Evolutionary conservation across 2,797 vertebrate species (phyloP).

Genomic region (Leuciscus waleckii): DNA sequence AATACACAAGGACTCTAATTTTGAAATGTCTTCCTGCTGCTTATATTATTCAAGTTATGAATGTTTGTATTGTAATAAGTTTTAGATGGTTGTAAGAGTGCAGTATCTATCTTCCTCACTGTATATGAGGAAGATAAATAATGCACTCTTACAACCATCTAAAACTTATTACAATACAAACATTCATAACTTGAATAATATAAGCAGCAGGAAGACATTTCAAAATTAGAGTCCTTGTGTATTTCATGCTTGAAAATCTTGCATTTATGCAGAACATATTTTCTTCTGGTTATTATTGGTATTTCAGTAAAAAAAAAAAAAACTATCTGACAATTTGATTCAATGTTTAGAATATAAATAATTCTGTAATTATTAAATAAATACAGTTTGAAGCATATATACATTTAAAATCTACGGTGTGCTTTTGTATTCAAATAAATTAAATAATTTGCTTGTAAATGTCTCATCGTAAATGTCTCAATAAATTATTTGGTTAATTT

Average conservation of each 20-base stretch:
- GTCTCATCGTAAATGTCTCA: not conserved
- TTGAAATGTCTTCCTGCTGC: too few relatives aligned
- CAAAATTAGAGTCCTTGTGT: too few relatives aligned
- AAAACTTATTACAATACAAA: too few relatives aligned
- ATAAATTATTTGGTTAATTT: not conserved
- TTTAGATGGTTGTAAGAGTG: not conserved
- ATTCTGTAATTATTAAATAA: not conserved
- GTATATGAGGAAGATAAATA: too few relatives aligned
- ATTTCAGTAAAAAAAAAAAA: not conserved
- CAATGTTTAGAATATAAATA: not conserved
- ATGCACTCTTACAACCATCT: too few relatives aligned
- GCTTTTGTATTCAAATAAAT: not conserved
- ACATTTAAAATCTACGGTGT: not conserved
- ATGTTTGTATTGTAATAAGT: too few relatives aligned
- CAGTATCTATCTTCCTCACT: not conserved
- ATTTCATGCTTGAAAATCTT: not conserved
- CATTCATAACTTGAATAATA: too few relatives aligned
- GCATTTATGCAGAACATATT: too few relatives aligned
- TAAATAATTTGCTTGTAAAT: not conserved
- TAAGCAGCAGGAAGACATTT: too few relatives aligned
- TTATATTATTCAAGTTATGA: too few relatives aligned
- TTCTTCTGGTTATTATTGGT: not conserved
- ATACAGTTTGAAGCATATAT: not conserved
- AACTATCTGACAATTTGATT: not conserved
- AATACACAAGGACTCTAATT: too few relatives aligned